Base-by-base conservation (phyloP, 2,113 vertebrate genomes). In the Parus major region DNA sequence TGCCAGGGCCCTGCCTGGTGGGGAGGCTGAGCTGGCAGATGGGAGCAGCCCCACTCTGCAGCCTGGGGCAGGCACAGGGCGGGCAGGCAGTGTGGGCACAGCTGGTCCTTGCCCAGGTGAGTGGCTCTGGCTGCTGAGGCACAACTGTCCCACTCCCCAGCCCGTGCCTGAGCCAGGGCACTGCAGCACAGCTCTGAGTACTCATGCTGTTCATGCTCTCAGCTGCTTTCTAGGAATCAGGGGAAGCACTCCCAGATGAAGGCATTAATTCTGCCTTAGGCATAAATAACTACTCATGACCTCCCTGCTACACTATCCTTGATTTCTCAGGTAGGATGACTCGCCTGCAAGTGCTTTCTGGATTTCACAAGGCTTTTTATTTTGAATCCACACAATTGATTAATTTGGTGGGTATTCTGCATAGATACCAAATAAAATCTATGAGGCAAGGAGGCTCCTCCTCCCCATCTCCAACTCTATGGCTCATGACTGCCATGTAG, bases 1-100 rank as follows among this genome's bases (percentile, higher is more conserved):
- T 35, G 15, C 9, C 57, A 60, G 33, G 27, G 20, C 4, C 11
- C 9, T 33, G 46, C 68, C 35, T 24, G 41, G n/a, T 2, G 12
- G 29, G 46, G 24, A 11, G 6, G 31, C 46, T 15, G 59, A 18
- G 59, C 27, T 36, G 27, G 59, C 2, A 3, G 59, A 44, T 47
- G 44, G 13, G 11, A 56, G 7, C 46, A 59, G 57, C 56, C 8
- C 5, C 23, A 23, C 35, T 23, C 44, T 0, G 3, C 10, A 25
- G 0, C 12, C 31, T 16, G 27, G 33, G 60, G 41, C 20, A 36
- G 33, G 55, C 27, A 44, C 27, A 4, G 39, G 44, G 16, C 0
- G 1, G 49, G 75, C 44, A 42, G 35, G 31, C 49, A 42, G 36
- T 0, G 2, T 19, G 15, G 78, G 41, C 23, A 42, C 8, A 12